Evolutionary conservation across 1,140 invertebrate species (phyloP), one percentile per base, ranked within the genome.

Genomic region (Bactericera cockerelli): DNA sequence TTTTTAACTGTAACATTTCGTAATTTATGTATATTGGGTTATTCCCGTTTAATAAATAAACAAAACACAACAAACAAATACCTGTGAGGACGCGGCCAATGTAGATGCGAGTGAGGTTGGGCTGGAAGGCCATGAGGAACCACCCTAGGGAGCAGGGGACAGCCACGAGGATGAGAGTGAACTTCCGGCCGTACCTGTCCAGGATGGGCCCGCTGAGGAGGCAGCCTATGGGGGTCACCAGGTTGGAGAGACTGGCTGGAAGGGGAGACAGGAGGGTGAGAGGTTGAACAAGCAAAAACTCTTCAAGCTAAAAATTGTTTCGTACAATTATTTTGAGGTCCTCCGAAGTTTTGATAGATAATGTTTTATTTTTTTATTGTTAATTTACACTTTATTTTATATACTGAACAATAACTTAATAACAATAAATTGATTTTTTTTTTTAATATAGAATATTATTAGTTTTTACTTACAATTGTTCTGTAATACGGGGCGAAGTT

Each of bases 71-170:
- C n/a, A n/a, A n/a, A n/a, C n/a, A n/a, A n/a, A n/a, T n/a, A n/a
- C n/a, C n/a, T 31, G 79, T 78, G 1, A 79, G 62, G n/a, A 82
- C 60, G 65, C 82, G 75, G 1, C 79, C 81, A 11, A 72, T 56
- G 55, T 77, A 67, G 0, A 56, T 25, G 4, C 55, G 14, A 4
- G 55, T 24, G 2, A 56, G 58, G 38, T 1, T 26, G 25, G 10
- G 56, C 62, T 59, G 62, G 8, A 69, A 66, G 24, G 70, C 69
- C 24, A 81, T 74, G 1, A 73, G 57, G 1, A 74, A 36, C 75
- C 77, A 81, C 14, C 79, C 79, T 16, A 71, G 21, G 6, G 78
- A 59, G 39, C 73, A 77, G 6, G 77, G 71, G 4, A 76, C n/a
- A 13, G 75, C 73, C 10, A 76, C 67, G 3, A 74, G 61, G 13